Evolutionary conservation across 1,140 invertebrate species (phyloP).

Genomic region (Drosophila arawakana): DNA sequence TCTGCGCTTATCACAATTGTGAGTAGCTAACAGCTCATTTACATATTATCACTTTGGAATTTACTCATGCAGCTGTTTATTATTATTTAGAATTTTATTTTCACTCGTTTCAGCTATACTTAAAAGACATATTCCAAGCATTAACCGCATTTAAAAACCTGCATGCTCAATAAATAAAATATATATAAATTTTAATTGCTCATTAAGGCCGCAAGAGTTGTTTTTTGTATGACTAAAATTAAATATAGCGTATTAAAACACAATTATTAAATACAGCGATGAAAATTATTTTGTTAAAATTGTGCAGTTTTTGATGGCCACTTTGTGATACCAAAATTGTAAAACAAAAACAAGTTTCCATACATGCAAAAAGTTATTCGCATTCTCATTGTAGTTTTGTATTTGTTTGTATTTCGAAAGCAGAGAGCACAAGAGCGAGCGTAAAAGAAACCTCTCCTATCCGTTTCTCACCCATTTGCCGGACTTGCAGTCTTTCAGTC

Average conservation of each 20-base stretch:
- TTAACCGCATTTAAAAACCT: background rate
- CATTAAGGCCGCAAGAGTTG: conserved; percentile 18
- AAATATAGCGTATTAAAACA: conserved; percentile 25
- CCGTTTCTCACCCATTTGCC: no score
- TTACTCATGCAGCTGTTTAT: conserved; percentile 18
- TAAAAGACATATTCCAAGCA: background rate
- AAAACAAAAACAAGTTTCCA: conserved; percentile 17
- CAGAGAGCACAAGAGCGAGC: background rate
- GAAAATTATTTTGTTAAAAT: conserved; percentile 15
- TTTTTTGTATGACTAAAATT: conserved; percentile 22
- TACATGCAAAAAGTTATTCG: conserved; percentile 6
- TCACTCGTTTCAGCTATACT: no score
- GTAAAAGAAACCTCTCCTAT: no score
- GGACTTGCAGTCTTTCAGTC: no score
- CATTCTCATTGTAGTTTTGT: background rate
- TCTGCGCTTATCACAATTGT: conserved; percentile 9
- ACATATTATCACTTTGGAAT: conserved; percentile 10
- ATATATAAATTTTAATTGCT: conserved; percentile 19
- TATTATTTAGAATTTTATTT: conserved; percentile 1
- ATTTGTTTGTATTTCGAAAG: background rate
- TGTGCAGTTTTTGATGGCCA: conserved; percentile 5
- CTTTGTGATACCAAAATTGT: conserved; percentile 11
- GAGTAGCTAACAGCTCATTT: background rate
- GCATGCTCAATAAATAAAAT: conserved; percentile 9
- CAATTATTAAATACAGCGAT: conserved; percentile 18